These are phyloP conservation scores for Sphenodon punctatus DNA, from an alignment of 2,797 vertebrate genomes.

Conservation along the genomic window DNA sequence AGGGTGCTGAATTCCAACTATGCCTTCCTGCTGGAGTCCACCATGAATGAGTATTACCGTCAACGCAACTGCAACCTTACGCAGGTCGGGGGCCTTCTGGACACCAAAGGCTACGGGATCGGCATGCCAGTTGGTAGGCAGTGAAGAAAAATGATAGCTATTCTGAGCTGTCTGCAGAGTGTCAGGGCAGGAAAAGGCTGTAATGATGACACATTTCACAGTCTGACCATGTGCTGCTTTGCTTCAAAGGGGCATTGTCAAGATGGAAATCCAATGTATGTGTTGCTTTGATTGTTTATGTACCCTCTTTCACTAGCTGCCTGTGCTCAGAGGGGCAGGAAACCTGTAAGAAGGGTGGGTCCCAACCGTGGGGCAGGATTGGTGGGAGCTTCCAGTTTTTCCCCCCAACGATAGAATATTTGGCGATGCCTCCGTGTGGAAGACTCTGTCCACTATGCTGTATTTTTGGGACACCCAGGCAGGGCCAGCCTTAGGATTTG, in stretches of 20 bases:
- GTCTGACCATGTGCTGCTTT: slow-evolving; percentile 20
- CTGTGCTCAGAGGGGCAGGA: too few relatives aligned
- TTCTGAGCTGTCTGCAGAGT: slow-evolving; percentile 68
- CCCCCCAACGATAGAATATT: too few relatives aligned
- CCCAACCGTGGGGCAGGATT: too few relatives aligned
- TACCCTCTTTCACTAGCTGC: too few relatives aligned
- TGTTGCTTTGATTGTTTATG: not conserved
- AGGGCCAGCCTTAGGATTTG: too few relatives aligned
- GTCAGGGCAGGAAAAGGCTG: slow-evolving; percentile 48
- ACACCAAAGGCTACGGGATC: slow-evolving; percentile 99
- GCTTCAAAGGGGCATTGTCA: not conserved
- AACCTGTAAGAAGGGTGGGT: too few relatives aligned
- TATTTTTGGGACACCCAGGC: too few relatives aligned
- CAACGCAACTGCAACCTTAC: slow-evolving; percentile 98
- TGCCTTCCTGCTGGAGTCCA: slow-evolving; percentile 96
- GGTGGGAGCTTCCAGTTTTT: too few relatives aligned
- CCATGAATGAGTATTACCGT: slow-evolving; percentile 98
- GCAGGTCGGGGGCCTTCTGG: slow-evolving; percentile 96
- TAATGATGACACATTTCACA: slow-evolving; percentile 33
- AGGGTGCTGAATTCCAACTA: slow-evolving; percentile 97
- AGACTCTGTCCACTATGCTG: too few relatives aligned
- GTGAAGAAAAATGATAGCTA: slow-evolving; percentile 76
- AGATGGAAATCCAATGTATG: not conserved
- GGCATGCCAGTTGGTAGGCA: slow-evolving; percentile 96
- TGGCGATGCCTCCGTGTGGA: too few relatives aligned